These are phyloP conservation scores for Apus apus DNA, from an alignment of 2,113 vertebrate species.

Conservation along the genomic window DNA sequence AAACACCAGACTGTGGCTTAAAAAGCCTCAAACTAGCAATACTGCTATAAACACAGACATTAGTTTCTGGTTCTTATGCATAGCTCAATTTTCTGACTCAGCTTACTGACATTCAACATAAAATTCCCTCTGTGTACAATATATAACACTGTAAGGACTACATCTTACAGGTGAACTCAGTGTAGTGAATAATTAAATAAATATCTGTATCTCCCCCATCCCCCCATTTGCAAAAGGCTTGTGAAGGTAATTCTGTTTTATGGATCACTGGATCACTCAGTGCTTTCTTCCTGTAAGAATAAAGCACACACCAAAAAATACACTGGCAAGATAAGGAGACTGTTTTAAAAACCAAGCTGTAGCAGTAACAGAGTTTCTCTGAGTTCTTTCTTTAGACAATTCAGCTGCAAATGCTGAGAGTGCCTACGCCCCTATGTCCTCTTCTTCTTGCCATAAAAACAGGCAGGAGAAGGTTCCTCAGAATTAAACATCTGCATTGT, in stretches of 20 bases:
- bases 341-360: background rate
- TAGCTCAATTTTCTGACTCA: background rate
- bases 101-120: background rate
- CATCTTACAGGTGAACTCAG: background rate
- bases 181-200: background rate
- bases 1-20: background rate
- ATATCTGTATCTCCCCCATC: background rate
- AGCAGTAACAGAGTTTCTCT: background rate
- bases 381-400: background rate
- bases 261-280: background rate
- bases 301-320: background rate
- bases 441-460: background rate
- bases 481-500: background rate
- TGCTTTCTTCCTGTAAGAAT: background rate
- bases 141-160: background rate
- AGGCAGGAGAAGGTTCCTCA: background rate
- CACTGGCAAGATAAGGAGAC: background rate
- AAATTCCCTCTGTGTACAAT: background rate
- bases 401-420: background rate
- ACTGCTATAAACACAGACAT: background rate
- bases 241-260: background rate
- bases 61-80: background rate
- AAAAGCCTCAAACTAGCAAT: background rate
- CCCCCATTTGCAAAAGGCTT: background rate
- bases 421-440: background rate